Base-by-base conservation (phyloP, 2,888 invertebrate genomes). In the Tipula lateralis region DNA sequence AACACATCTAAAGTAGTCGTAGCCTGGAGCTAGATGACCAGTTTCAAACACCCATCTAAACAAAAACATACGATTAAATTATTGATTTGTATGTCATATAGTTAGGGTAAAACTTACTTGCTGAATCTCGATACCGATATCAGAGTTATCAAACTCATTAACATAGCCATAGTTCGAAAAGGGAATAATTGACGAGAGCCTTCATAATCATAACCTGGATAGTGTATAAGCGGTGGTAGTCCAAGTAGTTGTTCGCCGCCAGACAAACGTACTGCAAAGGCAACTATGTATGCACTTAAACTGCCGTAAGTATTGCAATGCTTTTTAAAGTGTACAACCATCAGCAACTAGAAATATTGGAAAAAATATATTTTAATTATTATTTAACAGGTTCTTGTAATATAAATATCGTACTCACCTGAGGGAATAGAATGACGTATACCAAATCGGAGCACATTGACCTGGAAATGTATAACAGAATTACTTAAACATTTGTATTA, bases 391-490 rank as follows among this genome's bases (percentile, higher is more conserved):
- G 16, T 13, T 80, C 24, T 50, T 2, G 50, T 16, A 12, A 13
- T 13, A 9, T 12, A n/a, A n/a, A n/a, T n/a, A 9, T 30, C 7
- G 2, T 81, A 86, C 95, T 91, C n/a, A 96, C 92, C 90, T 98
- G 99, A 0, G 99, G 99, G 91, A 99, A 99, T 87, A 99, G 93
- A 89, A 99, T 98, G 87, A 99, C 98, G 92, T 99, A 99, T 87
- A 99, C 99, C 89, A 99, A 92, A 91, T 99, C 99, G 83, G 99
- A 98, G 91, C 99, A 99, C 94, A 99, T 96, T 86, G 97, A 98
- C 95, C 96, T 96, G 66, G 4, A 86, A 44, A 12, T 36, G n/a
- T n/a, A n/a, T n/a, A n/a, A n/a, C n/a, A n/a, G n/a, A n/a, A n/a
- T n/a, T n/a, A n/a, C n/a, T n/a, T n/a, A n/a, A n/a, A n/a, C n/a